Percentiles rank a stretch among this genome's conserved stretches.
Conservation (phyloP, 2,888 invertebrate species). For the Phalera bucephala region DNA sequence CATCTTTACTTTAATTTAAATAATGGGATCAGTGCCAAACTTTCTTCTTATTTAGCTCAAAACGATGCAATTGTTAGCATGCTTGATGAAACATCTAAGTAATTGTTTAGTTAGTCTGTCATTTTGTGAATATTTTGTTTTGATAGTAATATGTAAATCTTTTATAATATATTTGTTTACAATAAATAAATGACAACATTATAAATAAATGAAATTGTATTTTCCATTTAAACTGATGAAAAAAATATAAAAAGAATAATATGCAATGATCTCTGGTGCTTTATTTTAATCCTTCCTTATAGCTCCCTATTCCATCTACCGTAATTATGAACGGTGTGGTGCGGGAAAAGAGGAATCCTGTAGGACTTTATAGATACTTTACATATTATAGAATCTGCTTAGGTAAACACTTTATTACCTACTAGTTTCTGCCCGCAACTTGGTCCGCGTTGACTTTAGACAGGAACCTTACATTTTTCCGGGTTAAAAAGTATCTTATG, state of each 20-base stretch:
- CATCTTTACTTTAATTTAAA: constrained; percentile 75
- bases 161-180: constrained; percentile 84
- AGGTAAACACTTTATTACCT: too few relatives aligned
- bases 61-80: constrained; percentile 82
- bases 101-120: constrained; percentile 83
- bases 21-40: constrained; percentile 82
- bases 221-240: constrained; percentile 84
- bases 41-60: constrained; percentile 82
- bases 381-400: too few relatives aligned
- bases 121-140: constrained; percentile 84
- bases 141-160: constrained; percentile 84
- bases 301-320: too few relatives aligned
- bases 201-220: constrained; percentile 83
- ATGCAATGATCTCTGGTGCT: constrained; percentile 79
- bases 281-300: constrained; percentile 61
- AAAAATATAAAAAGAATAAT: constrained; percentile 84
- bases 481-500: too few relatives aligned
- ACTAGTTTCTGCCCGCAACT: too few relatives aligned
- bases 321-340: too few relatives aligned
- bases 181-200: constrained; percentile 83
- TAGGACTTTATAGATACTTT: too few relatives aligned
- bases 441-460: too few relatives aligned
- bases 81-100: constrained; percentile 79
- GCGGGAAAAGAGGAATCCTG: too few relatives aligned
- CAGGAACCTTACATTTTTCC: too few relatives aligned